Evolutionary conservation across 2,113 vertebrate species (phyloP), one percentile per base, ranked within the genome.

Genomic region (Barnardius zonarius): DNA sequence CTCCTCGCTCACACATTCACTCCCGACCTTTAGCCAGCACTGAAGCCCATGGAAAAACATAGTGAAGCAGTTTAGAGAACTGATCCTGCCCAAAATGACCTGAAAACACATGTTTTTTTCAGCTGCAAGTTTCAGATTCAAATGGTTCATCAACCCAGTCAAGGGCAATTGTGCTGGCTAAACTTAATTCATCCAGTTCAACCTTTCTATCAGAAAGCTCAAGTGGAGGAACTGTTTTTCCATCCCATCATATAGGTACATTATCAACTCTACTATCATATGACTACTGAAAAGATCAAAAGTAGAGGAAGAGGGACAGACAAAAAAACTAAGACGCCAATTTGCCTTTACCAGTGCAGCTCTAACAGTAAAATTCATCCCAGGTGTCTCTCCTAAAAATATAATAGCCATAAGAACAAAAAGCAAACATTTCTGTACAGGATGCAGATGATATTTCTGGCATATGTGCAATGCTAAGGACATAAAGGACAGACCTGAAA

Each of bases 61-160:
- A 7, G 9, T 23, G 68, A 83, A 89, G 17, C 5, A 43, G 6
- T 68, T 70, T 7, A 74, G 41, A 73, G 59, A 89, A 55, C 4
- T 24, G 3, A 2, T 41, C 15, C 69, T 54, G 24, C 14, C 41
- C 41, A 70, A 81, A 84, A 27, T 1, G 1, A 62, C 17, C 24
- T 30, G 17, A 68, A 76, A 64, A 37, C 7, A 3, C 9, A 3
- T 0, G 0, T 2, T 0, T 5, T 88, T 83, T 77, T 35, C 52
- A 91, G n/a, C 30, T 78, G 0, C 27, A 83, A n/a, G 5, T 70
- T 92, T 59, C 44, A 49, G 13, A 54, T 1, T n/a, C 16, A 91
- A 67, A 12, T 17, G 1, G 0, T 20, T 64, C 15, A 64, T 28
- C 44, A 82, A 44, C 27, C 51, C 15, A 35, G 11, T 30, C 6